Base-by-base conservation (phyloP, 2,797 vertebrate species). In the Channa striata region DNA sequence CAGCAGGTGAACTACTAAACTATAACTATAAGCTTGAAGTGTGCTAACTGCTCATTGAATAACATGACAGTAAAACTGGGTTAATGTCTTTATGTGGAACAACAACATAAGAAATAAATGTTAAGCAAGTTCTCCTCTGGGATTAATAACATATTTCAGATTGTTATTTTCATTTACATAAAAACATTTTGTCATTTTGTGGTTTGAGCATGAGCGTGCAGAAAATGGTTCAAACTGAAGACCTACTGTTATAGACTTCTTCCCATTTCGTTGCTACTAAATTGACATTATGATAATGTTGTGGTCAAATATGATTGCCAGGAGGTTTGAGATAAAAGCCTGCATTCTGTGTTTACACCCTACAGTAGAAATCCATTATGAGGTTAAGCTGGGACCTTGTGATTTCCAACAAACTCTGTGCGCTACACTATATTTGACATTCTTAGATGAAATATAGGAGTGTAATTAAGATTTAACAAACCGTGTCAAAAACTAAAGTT, bases 221-320 rank as follows among this genome's bases (percentile, higher is more conserved):
- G 11, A 30, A 37, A 59, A 46, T 42, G 13, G 8, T 14, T 11
- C 25, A 54, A 61, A 19, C 8, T 53, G 7, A 44, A 59, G 12
- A 36, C 8, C 34, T 39, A 33, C 25, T 72, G 50, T 66, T 37
- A 5, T 67, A 23, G 40, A 71, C 63, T 52, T 65, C n/a, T n/a
- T n/a, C n/a, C n/a, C n/a, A n/a, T n/a, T n/a, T n/a, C n/a, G n/a
- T n/a, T n/a, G n/a, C 57, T 50, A 4, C 52, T 59, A 47, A 23
- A 67, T 69, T 59, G 72, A 62, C 57, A 52, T 56, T 42, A 74
- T 78, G 53, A 50, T 52, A 19, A 43, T 58, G 61, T 52, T 53
- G 9, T 57, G 59, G 52, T 78, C 47, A 65, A 34, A 72, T 63
- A 44, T 30, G 49, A 63, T 60, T 76, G 17, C 72, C 59, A 73